These are phyloP conservation scores for Nephrotoma flavescens DNA, from an alignment of 2,888 invertebrate species.

Conservation along the genomic window DNA sequence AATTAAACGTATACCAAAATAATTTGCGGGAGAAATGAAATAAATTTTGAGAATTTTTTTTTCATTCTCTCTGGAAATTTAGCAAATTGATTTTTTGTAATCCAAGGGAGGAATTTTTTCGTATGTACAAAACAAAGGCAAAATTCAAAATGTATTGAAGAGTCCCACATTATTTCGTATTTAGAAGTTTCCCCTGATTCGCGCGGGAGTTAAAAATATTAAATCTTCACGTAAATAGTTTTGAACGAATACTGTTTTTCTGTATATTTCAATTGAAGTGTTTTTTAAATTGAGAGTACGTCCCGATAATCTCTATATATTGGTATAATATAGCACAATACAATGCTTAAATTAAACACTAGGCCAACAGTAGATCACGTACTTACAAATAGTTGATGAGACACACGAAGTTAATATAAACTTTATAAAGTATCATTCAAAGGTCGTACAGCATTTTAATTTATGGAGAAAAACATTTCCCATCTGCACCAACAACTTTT, in stretches of 20 bases:
- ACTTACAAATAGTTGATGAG: no score
- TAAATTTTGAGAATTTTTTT: not conserved
- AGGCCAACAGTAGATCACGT: no score
- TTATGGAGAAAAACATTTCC: no score
- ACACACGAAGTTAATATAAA: no score
- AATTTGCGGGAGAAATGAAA: not conserved
- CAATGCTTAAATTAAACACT: no score
- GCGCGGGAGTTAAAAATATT: not conserved
- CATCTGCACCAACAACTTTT: no score
- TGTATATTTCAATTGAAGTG: not conserved
- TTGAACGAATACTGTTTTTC: not conserved
- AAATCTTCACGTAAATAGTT: not conserved
- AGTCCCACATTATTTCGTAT: not conserved
- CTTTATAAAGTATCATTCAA: no score
- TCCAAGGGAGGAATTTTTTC: not conserved
- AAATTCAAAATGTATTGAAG: not conserved
- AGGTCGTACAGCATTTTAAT: no score
- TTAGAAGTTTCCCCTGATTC: not conserved
- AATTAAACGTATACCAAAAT: not conserved
- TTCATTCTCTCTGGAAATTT: not conserved
- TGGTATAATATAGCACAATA: no score
- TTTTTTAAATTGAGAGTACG: not conserved
- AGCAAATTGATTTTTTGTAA: not conserved
- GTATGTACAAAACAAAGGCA: not conserved
- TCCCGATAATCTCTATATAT: no score